Base-by-base conservation (phyloP, 2,888 invertebrate species). In the Bembecia ichneumoniformis region DNA sequence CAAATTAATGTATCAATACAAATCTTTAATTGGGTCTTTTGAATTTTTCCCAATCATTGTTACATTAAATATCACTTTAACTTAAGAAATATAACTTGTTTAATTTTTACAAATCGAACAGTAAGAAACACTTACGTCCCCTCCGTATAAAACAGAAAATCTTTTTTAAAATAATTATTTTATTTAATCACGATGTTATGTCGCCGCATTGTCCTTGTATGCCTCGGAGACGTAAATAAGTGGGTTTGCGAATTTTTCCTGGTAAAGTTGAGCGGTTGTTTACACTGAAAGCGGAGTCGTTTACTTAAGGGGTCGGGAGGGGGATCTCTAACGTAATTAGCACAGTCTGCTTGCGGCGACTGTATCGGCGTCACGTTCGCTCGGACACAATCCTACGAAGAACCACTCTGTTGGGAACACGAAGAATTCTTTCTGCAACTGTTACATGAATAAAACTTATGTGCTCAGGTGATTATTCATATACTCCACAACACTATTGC, bases 191-290 rank as follows among this genome's bases (percentile, higher is more conserved):
- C 54, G 46, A 36, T 28, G 47, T 35, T 47, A 49, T 49, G 47
- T 54, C 48, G 40, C 62, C 61, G 59, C 63, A 63, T 66, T 69
- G 74, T 71, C 72, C 68, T 62, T 59, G 70, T 75, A 75, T 77
- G 75, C 77, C 77, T 76, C 66, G 47, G 77, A 74, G 76, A 79
- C 77, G 62, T 75, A 74, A 77, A 78, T 82, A 80, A 82, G 77
- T 80, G 74, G 76, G 72, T 79, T 82, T 76, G 77, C 70, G 78
- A 80, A 75, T 82, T 82, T 83, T 84, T 82, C 77, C 77, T 69
- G 67, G 72, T 76, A 74, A 79, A 80, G 74, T 83, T 74, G 76
- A 79, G 74, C 73, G 71, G 66, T 77, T 86, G 82, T 84, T 83
- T 84, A 77, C 77, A 74, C 64, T 73, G 82, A 76, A 81, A 83